Evolutionary conservation across 2,888 invertebrate species (phyloP), one percentile per base, ranked within the genome.

Genomic region (Eristalis pertinax): DNA sequence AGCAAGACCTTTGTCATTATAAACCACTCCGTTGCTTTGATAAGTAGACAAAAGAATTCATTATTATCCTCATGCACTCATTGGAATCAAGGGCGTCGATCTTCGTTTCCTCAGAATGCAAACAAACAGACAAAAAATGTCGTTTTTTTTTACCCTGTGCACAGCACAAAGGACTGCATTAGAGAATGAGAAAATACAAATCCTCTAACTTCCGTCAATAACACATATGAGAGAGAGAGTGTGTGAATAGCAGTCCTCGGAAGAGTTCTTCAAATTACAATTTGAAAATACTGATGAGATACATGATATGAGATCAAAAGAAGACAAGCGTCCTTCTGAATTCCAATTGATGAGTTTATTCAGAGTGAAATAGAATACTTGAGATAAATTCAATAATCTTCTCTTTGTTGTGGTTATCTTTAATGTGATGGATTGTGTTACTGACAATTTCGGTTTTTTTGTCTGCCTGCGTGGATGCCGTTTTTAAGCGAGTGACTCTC

Each of bases 81-180:
- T 56, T 56, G 32, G 56, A 68, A 56, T 68, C 69, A 69, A 69
- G 56, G 56, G 19, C 22, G 50, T 13, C 32, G 38, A 29, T 58
- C 69, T 69, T 22, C 35, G 58, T 10, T 68, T 68, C 35, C 56
- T 35, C 19, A 13, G 32, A 56, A 50, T 29, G 22, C 50, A 19
- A 56, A 56, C 50, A 24, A 10, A 29, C n/a, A 69, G 32, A 35
- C 1, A 13, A 29, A 69, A 35, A 50, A 68, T 8, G 13, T 11
- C 1, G 1, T 8, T 32, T 5, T 69, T 32, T 22, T 58, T 5
- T 43, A 69, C 15, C 50, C 19, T 19, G 19, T 50, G 50, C 19
- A n/a, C n/a, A 8, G 58, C 56, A 56, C 69, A 69, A 69, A 69
- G 56, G 69, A 69, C 35, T 69, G 56, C 69, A 69, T 69, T 69